Evolutionary conservation across 2,797 vertebrate species (phyloP).

Genomic region (Otolemur crassicaudatus): DNA sequence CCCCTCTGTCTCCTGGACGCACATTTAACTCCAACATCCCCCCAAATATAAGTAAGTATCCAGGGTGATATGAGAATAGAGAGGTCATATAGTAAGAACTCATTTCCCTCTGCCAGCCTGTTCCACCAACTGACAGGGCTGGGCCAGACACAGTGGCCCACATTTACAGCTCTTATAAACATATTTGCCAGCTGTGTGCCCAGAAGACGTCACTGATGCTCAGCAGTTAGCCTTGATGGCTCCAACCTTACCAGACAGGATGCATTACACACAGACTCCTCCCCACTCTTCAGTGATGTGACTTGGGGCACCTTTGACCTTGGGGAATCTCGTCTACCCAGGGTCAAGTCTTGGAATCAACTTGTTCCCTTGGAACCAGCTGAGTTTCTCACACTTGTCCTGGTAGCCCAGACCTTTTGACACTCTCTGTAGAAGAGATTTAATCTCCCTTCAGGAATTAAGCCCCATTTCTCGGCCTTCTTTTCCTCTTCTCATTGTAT

Average conservation of each 20-base stretch:
- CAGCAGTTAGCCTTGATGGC: not conserved
- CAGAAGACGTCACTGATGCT: not conserved
- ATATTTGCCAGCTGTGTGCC: not conserved
- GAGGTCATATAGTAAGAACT: not conserved
- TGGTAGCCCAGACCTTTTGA: not conserved
- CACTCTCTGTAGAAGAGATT: not conserved
- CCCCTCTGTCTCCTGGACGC: not conserved
- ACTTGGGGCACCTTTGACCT: not conserved
- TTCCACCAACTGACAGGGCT: not conserved
- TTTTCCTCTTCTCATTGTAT: conserved; percentile 11
- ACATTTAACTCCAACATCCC: not conserved
- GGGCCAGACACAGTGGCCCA: not conserved
- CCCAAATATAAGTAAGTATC: not conserved
- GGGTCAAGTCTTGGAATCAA: not conserved
- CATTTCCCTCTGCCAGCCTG: not conserved
- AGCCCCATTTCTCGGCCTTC: not conserved
- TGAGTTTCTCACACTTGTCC: not conserved
- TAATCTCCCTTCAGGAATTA: not conserved
- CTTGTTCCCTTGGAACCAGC: not conserved
- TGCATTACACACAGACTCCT: not conserved
- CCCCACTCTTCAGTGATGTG: not conserved
- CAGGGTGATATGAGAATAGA: not conserved
- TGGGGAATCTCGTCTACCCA: not conserved
- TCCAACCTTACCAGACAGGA: not conserved
- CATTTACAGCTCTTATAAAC: not conserved